A percentile compares a stretch with the other conserved stretches of the same genome.
Conservation (phyloP, 2,113 vertebrate species). For the Cyphomyrus plagiostoma region DNA sequence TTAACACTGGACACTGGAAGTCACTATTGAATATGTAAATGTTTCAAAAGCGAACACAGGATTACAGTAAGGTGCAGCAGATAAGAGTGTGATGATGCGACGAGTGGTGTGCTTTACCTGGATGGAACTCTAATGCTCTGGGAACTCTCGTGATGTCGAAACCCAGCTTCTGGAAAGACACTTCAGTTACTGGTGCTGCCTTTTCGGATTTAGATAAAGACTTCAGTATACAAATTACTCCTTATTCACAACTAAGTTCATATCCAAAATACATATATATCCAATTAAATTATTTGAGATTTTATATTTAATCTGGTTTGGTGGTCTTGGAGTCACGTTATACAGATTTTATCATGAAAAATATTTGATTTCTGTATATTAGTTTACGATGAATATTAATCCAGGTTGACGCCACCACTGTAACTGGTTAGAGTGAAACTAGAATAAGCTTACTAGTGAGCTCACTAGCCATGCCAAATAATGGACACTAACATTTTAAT, state of each 20-base stretch:
- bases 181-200: not conserved
- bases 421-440: not conserved
- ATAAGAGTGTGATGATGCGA: not conserved
- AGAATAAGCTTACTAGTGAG: not conserved
- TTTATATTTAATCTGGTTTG: not conserved
- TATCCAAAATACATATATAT: not conserved
- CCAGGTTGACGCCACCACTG: not conserved
- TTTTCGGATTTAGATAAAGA: not conserved
- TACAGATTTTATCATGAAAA: not conserved
- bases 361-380: not conserved
- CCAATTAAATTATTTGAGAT: not conserved
- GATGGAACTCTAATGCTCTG: constrained; percentile 20
- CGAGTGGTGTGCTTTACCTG: constrained; percentile 15
- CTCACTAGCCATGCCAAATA: not conserved
- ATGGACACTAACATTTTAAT: not conserved
- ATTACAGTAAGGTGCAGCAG: not conserved
- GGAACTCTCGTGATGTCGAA: constrained; percentile 24
- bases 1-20: not conserved
- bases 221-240: not conserved
- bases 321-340: not conserved
- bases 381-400: not conserved
- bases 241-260: not conserved
- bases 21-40: not conserved
- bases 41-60: not conserved
- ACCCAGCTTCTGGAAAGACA: constrained; percentile 18